Conservation (phyloP, 2,113 vertebrate species). For the Percina caprodes region DNA sequence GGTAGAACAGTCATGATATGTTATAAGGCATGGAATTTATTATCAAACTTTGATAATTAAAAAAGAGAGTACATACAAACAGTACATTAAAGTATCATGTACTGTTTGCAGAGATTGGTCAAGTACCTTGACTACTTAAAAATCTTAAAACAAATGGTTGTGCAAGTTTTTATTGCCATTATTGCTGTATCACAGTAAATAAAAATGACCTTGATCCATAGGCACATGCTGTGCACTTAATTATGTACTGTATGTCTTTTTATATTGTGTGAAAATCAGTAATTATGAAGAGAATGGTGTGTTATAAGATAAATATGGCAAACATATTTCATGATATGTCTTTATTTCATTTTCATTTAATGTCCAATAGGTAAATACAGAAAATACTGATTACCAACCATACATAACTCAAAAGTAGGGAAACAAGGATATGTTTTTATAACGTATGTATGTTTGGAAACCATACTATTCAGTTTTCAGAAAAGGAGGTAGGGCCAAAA, state of each 20-base stretch:
- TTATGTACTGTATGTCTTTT: background rate
- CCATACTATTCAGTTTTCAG: no score
- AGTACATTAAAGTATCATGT: background rate
- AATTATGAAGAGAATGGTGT: background rate
- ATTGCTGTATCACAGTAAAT: background rate
- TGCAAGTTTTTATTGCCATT: background rate
- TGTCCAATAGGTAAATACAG: no score
- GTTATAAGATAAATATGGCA: background rate
- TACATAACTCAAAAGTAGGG: background rate
- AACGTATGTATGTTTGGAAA: no score
- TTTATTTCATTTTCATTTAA: no score
- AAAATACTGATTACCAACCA: background rate
- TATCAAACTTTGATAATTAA: background rate
- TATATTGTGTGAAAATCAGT: background rate
- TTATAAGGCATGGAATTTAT: background rate
- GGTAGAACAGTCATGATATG: slow-evolving; percentile 49
- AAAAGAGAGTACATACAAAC: background rate
- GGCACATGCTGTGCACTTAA: background rate
- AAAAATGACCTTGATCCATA: background rate
- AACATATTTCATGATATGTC: no score
- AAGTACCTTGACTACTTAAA: no score
- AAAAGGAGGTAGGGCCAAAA: no score
- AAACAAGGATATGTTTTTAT: no score
- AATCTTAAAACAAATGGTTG: background rate
- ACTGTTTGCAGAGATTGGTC: background rate